Evolutionary conservation across 2,797 vertebrate species (phyloP).

Genomic region (Hippopotamyrus pictus): DNA sequence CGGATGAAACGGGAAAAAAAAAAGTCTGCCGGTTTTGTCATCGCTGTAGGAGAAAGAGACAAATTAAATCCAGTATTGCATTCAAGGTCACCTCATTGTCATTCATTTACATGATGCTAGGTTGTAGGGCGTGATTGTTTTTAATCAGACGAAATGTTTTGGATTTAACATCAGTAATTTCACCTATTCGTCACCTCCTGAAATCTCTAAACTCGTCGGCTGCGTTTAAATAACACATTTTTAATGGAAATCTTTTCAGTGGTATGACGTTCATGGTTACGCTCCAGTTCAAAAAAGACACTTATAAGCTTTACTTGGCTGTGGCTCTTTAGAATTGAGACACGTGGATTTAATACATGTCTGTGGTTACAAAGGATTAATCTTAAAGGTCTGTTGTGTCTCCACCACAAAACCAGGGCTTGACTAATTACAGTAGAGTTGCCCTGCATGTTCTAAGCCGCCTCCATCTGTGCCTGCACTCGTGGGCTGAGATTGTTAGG

Average conservation of each 20-base stretch:
- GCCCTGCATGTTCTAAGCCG: not conserved
- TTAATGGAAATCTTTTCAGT: not conserved
- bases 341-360: not conserved
- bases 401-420: not conserved
- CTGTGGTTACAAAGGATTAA: not conserved
- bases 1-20: not conserved
- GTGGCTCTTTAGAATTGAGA: not conserved
- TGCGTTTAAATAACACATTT: not conserved
- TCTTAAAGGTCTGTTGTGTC: not conserved
- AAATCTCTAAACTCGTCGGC: not conserved
- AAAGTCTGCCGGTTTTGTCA: not conserved
- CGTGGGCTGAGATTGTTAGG: not conserved
- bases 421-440: not conserved
- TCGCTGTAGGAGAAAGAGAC: not conserved
- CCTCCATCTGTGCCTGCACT: not conserved
- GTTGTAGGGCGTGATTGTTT: constrained; percentile 12
- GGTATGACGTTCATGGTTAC: not conserved
- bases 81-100: not conserved
- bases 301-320: not conserved
- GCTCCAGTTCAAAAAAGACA: not conserved
- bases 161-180: constrained; percentile 15
- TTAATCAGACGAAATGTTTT: constrained; percentile 27
- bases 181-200: not conserved
- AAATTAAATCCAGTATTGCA: not conserved
- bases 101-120: not conserved